Conservation (phyloP, 2,113 vertebrate species). For the Gallinago media region DNA sequence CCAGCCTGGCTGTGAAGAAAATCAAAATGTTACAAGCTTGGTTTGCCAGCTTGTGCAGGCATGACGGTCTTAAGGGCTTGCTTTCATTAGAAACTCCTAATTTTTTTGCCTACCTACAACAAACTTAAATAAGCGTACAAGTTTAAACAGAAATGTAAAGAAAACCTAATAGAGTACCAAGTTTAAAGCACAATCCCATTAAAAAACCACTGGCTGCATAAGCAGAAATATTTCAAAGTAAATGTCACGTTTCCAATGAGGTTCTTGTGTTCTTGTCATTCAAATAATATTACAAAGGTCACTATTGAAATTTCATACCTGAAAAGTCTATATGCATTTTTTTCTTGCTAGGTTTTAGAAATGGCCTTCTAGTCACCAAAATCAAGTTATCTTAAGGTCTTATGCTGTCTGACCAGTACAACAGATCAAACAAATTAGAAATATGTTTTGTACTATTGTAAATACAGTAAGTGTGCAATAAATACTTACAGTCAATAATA, state of each 20-base stretch:
- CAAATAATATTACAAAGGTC: background rate
- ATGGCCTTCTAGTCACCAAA: background rate
- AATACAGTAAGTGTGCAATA: background rate
- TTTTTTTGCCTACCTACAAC: background rate
- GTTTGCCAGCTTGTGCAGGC: background rate
- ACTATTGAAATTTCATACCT: conserved; percentile 26
- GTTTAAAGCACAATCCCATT: background rate
- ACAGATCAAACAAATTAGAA: background rate
- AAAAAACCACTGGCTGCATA: background rate
- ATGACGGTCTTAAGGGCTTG: background rate
- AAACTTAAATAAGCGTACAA: background rate
- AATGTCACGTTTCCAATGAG: background rate
- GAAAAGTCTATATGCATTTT: background rate
- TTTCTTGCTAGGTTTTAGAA: background rate
- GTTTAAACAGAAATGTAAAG: background rate
- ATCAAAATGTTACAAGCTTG: background rate
- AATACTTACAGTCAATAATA: background rate
- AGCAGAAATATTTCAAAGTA: background rate
- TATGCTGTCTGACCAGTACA: background rate
- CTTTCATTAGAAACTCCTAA: background rate
- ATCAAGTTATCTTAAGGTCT: background rate
- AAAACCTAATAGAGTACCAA: background rate
- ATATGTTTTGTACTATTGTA: background rate
- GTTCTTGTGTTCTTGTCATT: conserved; percentile 16
- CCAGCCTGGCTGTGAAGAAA: background rate